Evolutionary conservation across 2,888 invertebrate genomes (phyloP), one percentile per base, ranked within the genome.

Genomic region (Rhaphigaster nebulosa): DNA sequence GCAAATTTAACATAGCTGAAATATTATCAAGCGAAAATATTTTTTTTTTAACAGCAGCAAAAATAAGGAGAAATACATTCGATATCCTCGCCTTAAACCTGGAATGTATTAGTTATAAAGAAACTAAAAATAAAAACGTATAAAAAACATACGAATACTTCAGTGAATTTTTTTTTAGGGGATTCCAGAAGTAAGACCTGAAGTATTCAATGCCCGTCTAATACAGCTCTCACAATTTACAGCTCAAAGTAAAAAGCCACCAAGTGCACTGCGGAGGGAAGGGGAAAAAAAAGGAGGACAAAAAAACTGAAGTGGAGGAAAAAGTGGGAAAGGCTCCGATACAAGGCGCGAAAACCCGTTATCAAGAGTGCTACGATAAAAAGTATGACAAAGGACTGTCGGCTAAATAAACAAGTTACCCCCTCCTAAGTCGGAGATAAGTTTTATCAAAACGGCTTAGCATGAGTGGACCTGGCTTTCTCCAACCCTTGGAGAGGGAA

Each of bases 381-480:
- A 84, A 84, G 84, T 84, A 84, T 84, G 84, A 84, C 84, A 84
- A 50, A 84, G 84, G 84, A n/a, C 45, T 15, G 84, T 50, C 84
- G 45, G 41, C 45, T 84, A 84, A 84, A 84, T 84, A 84, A 84
- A 84, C 84, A 84, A 50, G 84, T 50, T 45, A 84, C 41, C 84
- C 41, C 45, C 34, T 18, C 45, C 70, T 76, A 76, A 76, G 70
- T 84, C 45, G 26, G 26, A 84, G 84, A 84, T 84, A 84, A 84
- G 84, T 84, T 84, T 84, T 84, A 84, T 84, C 84, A 84, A 76
- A 84, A 84, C 84, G 84, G 84, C 84, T 50, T 84, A 84, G 45
- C 84, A 41, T 76, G 70, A 76, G 70, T 50, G 45, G 84, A 84
- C 41, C n/a, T 45, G 26, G 84, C 45, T 84, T 18, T 84, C 84